Percentiles rank a stretch among this genome's conserved stretches.
phyloP scores from a whole-genome alignment of 2,888 invertebrate species.

The Meiosimyza decipiens region DNA sequence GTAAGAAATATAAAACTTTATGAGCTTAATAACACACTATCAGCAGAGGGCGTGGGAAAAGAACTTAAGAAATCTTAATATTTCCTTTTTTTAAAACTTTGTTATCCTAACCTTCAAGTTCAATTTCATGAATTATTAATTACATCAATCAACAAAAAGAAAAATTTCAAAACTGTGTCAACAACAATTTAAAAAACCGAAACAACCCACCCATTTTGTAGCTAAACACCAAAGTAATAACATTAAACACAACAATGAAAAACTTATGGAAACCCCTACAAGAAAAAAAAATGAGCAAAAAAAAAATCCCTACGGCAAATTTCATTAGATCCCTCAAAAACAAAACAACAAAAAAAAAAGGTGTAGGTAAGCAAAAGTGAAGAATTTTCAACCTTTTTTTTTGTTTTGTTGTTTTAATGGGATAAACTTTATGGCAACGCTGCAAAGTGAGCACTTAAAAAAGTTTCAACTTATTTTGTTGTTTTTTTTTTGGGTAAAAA shows the following conservation, averaged over 20 bases:
- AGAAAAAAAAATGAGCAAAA: slow-evolving; percentile 20
- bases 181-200: slow-evolving; percentile 34
- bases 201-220: slow-evolving; percentile 7
- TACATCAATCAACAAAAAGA: slow-evolving; percentile 25
- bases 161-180: slow-evolving; percentile 42
- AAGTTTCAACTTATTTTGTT: slow-evolving; percentile 40
- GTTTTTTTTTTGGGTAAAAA: slow-evolving; percentile 47
- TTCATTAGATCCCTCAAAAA: slow-evolving; percentile 43
- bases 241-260: slow-evolving; percentile 27
- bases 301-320: slow-evolving; percentile 45
- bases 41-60: too few species aligned
- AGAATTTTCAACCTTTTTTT: slow-evolving; percentile 25
- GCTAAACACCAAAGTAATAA: slow-evolving; percentile 39
- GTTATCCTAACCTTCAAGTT: neutral
- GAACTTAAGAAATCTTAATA: too few species aligned
- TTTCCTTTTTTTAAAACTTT: too few species aligned
- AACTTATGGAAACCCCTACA: slow-evolving; percentile 12
- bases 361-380: neutral
- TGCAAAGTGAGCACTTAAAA: slow-evolving; percentile 51
- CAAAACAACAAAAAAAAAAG: slow-evolving; percentile 25
- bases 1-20: too few species aligned
- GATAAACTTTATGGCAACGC: slow-evolving; percentile 34
- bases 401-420: slow-evolving; percentile 40
- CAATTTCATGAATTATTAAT: slow-evolving; percentile 31
- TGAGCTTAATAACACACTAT: too few species aligned